Evolutionary conservation across 2,113 vertebrate genomes (phyloP).

Genomic region (Eudorcas thomsonii): DNA sequence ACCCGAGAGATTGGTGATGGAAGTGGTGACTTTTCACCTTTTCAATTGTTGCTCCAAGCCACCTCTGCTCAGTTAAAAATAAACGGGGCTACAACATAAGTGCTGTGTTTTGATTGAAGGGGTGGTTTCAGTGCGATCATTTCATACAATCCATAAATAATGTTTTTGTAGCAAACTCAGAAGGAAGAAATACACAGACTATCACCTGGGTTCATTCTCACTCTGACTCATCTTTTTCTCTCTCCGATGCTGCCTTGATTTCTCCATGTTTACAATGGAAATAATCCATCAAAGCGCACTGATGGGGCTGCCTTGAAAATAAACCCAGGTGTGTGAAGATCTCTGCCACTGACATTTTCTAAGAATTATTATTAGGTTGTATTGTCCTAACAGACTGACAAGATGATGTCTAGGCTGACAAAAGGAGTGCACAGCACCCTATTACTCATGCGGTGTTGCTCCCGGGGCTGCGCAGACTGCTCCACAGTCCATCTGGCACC

Average conservation of each 20-base stretch:
- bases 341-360: background rate
- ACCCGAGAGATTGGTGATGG: background rate
- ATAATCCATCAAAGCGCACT: background rate
- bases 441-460: background rate
- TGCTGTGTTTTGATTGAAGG: background rate
- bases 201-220: background rate
- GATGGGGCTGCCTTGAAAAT: background rate
- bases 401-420: background rate
- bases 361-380: background rate
- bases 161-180: background rate
- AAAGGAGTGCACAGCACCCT: background rate
- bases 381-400: slow-evolving; percentile 14
- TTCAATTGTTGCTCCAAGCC: background rate
- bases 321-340: background rate
- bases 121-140: background rate
- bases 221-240: background rate
- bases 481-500: slow-evolving; percentile 2
- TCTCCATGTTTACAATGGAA: background rate
- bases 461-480: background rate
- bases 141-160: background rate
- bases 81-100: background rate
- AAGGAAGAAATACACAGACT: background rate
- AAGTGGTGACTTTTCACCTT: background rate
- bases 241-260: background rate
- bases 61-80: background rate